These are phyloP conservation scores for Balearica regulorum DNA, from an alignment of 2,797 vertebrate genomes.

Conservation along the genomic window DNA sequence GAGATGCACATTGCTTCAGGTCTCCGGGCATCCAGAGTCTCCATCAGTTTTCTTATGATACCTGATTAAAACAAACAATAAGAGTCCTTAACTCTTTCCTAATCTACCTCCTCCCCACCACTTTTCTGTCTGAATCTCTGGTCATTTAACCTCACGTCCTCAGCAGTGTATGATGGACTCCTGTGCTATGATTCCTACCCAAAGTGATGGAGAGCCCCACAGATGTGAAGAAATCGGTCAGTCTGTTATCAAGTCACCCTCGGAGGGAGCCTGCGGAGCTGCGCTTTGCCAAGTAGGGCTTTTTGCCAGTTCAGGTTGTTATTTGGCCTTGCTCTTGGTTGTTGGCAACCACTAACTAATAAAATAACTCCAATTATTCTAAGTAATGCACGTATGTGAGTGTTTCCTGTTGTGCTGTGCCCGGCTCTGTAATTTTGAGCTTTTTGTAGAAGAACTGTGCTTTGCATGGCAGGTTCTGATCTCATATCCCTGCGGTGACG, in stretches of 20 bases:
- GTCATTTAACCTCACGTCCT: neutral
- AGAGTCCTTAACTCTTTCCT: neutral
- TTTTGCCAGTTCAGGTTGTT: neutral
- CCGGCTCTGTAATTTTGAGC: neutral
- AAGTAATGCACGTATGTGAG: neutral
- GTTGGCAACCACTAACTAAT: neutral
- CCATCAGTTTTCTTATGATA: neutral
- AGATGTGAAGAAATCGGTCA: neutral
- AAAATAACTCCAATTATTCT: neutral
- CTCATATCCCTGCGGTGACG: accelerated
- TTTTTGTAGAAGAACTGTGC: accelerated
- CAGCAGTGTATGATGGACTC: accelerated
- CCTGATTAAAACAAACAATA: neutral
- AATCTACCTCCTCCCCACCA: neutral
- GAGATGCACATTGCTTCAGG: accelerated
- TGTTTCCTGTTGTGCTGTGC: neutral
- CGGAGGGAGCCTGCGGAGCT: neutral
- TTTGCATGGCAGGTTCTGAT: neutral
- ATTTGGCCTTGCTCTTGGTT: neutral
- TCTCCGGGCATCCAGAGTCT: neutral
- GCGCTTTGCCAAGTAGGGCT: neutral
- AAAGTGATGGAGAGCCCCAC: no score
- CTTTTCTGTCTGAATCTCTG: neutral
- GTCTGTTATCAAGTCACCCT: neutral
- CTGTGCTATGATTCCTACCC: no score